These are phyloP conservation scores for Cassiopea xamachana DNA, from an alignment of 30 jellyfish, hydroid and myxozoan species.

Conservation along the genomic window DNA sequence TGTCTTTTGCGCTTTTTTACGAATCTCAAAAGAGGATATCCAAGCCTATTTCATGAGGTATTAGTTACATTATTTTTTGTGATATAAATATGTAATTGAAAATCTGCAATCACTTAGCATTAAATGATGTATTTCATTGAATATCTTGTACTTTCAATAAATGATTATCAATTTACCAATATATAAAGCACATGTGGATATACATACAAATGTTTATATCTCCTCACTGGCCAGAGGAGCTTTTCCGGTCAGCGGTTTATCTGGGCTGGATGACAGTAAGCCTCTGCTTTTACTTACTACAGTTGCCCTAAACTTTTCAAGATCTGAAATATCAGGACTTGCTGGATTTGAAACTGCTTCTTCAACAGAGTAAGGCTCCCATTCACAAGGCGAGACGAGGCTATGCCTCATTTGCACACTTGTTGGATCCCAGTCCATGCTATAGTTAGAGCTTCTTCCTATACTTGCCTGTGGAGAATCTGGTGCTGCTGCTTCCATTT, in stretches of 20 bases:
- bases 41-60: no score
- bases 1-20: no score
- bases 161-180: no score
- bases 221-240: slow-evolving; percentile 71
- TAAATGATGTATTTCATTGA: no score
- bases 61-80: no score
- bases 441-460: slow-evolving; percentile 68
- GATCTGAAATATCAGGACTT: slow-evolving; percentile 51
- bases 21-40: no score
- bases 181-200: no score
- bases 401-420: slow-evolving; percentile 78
- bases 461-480: slow-evolving; percentile 71
- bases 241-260: slow-evolving; percentile 7
- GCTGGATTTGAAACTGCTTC: slow-evolving; percentile 69
- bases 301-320: slow-evolving; percentile 6
- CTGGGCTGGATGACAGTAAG: slow-evolving; percentile 2
- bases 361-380: slow-evolving; percentile 89
- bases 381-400: slow-evolving; percentile 75
- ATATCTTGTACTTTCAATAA: no score
- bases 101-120: no score
- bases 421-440: slow-evolving; percentile 96
- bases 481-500: slow-evolving; percentile 63
- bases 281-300: neutral
- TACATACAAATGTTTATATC: neutral
- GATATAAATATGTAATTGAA: no score